Percentiles rank a stretch among this genome's conserved stretches.
Evolutionary conservation across 1,140 invertebrate species (phyloP).

Genomic region (Paralvinella palmiformis): DNA sequence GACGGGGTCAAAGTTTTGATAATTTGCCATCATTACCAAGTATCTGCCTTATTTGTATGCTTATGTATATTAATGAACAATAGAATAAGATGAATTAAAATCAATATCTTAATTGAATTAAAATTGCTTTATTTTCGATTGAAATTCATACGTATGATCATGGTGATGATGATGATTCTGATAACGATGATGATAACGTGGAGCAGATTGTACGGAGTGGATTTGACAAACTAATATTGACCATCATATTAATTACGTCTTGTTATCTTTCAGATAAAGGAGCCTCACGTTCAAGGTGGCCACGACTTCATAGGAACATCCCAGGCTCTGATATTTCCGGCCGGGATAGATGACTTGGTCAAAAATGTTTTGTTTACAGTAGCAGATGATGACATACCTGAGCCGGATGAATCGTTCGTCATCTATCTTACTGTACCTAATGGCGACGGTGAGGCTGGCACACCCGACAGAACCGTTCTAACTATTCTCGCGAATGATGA

Average conservation of each 20-base stretch:
- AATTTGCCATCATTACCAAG: too few relatives aligned
- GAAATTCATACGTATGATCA: neutral
- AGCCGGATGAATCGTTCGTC: constrained; percentile 35
- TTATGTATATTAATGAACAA: neutral
- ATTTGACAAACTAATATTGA: neutral
- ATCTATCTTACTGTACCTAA: constrained; percentile 25
- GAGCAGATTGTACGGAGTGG: neutral
- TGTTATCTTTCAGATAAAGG: constrained; percentile 6
- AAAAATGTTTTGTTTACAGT: constrained; percentile 35
- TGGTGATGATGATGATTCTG: neutral
- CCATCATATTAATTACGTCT: neutral
- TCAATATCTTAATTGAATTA: neutral
- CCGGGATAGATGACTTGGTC: neutral
- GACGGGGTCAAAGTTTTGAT: too few relatives aligned
- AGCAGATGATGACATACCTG: constrained; percentile 37
- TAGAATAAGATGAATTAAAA: neutral
- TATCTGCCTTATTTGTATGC: too few relatives aligned
- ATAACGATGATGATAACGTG: neutral
- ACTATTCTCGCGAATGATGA: constrained; percentile 44
- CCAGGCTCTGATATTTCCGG: constrained; percentile 8
- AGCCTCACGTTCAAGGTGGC: neutral
- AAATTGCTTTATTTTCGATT: neutral
- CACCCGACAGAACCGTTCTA: constrained; percentile 26
- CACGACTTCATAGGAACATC: constrained; percentile 17
- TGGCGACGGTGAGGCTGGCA: constrained; percentile 21